Evolutionary conservation across 2,797 vertebrate species (phyloP), one percentile per base, ranked within the genome.

Genomic region (Chelonia mydas): DNA sequence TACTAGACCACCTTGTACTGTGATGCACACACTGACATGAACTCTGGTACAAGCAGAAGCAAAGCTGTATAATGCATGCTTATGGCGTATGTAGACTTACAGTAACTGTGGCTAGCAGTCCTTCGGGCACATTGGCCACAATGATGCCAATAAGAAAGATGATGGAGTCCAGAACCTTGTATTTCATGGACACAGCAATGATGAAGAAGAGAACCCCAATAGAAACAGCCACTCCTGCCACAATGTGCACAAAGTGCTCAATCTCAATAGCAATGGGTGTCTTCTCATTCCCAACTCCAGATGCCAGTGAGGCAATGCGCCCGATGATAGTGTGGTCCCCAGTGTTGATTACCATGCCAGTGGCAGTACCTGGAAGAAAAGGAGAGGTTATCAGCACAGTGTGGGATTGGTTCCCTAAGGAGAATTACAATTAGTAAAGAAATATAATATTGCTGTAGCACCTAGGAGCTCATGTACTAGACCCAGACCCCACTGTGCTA

Each of bases 121-220:
- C 98, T 90, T 99, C 98, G 0, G 98, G 98, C 89, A 99, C 98
- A 0, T 98, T 98, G 12, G 98, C 98, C 93, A 99, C 98, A 37
- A 98, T 99, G 94, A 99, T 98, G 91, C 98, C 98, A n/a, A 98
- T 98, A 74, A 99, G 98, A 87, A 99, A 99, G 96, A 99, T 98
- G 97, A 99, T 97, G 85, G 98, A 97, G 6, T 98, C 97, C 49
- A 99, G 95, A 77, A 98, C 95, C 12, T 88, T 57, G 89, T 99
- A 98, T 53, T 94, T 88, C 98, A 98, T 97, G 28, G 97, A 98
- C 23, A 99, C 87, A 0, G 98, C 97, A 28, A 98, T 98, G 88
- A 98, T 98, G 97, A 98, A 99, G 97, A 99, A 99, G 50, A 98
- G 41, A 4, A 98, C 19, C 3, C 98, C 98, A 0, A 99, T 59